Conservation (phyloP, 2,797 vertebrate species). For the Erithacus rubecula region DNA sequence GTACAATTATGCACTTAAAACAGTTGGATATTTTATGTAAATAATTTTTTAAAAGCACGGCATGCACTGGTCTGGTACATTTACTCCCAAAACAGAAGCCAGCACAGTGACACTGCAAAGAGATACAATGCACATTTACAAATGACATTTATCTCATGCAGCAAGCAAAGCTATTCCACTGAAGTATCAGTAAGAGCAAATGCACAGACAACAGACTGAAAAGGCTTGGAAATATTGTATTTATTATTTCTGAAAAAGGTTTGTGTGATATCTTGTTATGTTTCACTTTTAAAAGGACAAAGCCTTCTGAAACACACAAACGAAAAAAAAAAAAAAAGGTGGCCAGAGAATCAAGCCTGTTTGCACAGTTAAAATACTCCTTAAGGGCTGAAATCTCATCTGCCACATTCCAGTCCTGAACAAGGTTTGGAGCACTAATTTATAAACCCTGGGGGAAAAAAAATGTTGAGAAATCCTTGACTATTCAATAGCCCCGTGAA, state of each 20-base stretch:
- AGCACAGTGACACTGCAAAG: not conserved
- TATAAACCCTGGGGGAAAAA: not conserved
- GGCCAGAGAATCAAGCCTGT: not conserved
- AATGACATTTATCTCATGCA: not conserved
- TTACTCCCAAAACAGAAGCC: not conserved
- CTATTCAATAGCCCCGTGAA: not conserved
- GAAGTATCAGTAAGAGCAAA: not conserved
- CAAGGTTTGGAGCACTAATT: not conserved
- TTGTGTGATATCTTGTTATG: not conserved
- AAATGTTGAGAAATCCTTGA: not conserved
- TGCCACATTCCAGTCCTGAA: not conserved
- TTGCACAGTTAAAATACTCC: not conserved
- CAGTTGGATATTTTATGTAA: not conserved
- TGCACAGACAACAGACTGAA: not conserved
- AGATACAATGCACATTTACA: not conserved
- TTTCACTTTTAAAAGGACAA: not conserved
- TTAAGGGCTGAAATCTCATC: constrained; percentile 17
- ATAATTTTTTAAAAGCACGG: not conserved
- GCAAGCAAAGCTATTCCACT: not conserved
- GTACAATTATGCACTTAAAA: not conserved
- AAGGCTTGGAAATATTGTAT: not conserved
- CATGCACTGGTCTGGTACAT: not conserved
- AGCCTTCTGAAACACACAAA: not conserved
- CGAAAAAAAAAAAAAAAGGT: not conserved
- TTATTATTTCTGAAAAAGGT: not conserved